A percentile compares a stretch with the other conserved stretches of the same genome.
These are phyloP conservation scores for Zenarchopterus dispar DNA, from an alignment of 2,797 vertebrate genomes.

Conservation along the genomic window DNA sequence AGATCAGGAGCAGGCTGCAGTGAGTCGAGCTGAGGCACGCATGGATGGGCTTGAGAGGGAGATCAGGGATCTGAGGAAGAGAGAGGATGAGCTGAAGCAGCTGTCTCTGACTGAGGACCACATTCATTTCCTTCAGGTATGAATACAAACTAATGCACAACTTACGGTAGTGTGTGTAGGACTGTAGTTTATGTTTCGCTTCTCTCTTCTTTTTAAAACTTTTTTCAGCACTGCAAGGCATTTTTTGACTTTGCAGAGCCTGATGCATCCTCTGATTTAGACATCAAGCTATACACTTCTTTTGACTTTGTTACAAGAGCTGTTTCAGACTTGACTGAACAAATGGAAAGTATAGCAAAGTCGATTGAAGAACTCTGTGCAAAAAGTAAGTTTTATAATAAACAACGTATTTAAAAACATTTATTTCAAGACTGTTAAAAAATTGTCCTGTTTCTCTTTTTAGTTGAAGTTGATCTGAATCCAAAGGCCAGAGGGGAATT, in stretches of 20 bases:
- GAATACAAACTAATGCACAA: not conserved
- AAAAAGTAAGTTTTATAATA: slow-evolving; percentile 33
- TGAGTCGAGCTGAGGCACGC: slow-evolving; percentile 20
- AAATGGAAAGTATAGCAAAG: slow-evolving; percentile 26
- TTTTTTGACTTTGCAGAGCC: slow-evolving; percentile 5
- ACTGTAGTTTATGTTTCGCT: not conserved
- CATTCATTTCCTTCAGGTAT: slow-evolving; percentile 54
- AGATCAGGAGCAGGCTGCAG: slow-evolving; percentile 35
- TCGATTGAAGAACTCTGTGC: slow-evolving; percentile 24
- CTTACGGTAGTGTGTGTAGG: not conserved
- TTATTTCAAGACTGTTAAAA: not conserved
- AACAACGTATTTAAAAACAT: not conserved
- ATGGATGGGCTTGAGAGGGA: slow-evolving; percentile 42
- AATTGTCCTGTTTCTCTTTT: slow-evolving; percentile 13
- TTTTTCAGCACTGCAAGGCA: slow-evolving; percentile 31
- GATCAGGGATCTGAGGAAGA: slow-evolving; percentile 40
- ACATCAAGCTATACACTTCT: not conserved
- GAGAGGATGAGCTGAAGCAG: slow-evolving; percentile 39
- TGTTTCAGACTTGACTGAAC: slow-evolving; percentile 33
- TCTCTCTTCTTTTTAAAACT: not conserved
- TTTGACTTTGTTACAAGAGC: slow-evolving; percentile 46
- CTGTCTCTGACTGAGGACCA: slow-evolving; percentile 50
- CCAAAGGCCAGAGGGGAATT: slow-evolving; percentile 46
- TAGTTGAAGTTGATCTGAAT: slow-evolving; percentile 33
- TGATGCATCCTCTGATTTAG: not conserved